These are phyloP conservation scores for Chaetogeoica ovagalla DNA, from an alignment of 2,888 invertebrate genomes.

Conservation along the genomic window DNA sequence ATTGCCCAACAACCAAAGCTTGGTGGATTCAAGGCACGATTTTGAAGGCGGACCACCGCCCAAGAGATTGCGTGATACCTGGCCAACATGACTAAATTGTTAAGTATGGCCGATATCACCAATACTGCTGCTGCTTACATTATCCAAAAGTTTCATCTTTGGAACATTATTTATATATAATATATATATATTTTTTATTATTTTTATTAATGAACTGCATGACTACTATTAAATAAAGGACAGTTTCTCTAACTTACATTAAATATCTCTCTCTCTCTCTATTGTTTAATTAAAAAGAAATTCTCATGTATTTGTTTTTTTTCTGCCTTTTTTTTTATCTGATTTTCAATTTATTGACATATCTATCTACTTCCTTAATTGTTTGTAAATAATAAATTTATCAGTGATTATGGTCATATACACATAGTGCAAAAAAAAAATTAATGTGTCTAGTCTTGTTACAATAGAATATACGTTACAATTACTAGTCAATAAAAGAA, in stretches of 20 bases:
- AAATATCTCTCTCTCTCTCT: slow-evolving; percentile 1
- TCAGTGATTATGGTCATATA: slow-evolving; percentile 22
- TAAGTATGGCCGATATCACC: slow-evolving; percentile 34
- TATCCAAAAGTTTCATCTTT: slow-evolving; percentile 2
- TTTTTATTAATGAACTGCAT: background rate
- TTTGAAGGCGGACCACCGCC: slow-evolving; percentile 70
- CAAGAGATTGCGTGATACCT: slow-evolving; percentile 86
- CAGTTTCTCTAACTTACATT: slow-evolving; percentile 31
- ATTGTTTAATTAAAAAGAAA: background rate
- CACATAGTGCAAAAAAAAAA: slow-evolving; percentile 22
- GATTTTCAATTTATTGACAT: slow-evolving; percentile 17
- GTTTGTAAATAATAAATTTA: slow-evolving; percentile 41
- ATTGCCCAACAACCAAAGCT: slow-evolving; percentile 26
- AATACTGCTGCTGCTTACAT: slow-evolving; percentile 4
- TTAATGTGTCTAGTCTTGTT: slow-evolving; percentile 46
- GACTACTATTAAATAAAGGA: slow-evolving; percentile 17
- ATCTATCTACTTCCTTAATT: slow-evolving; percentile 35
- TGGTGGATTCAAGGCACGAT: slow-evolving; percentile 64
- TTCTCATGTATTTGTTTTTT: background rate
- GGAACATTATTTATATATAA: slow-evolving; percentile 4
- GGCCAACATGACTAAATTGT: slow-evolving; percentile 76
- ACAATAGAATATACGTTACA: slow-evolving; percentile 33
- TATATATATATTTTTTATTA: background rate
- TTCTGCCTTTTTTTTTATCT: background rate
- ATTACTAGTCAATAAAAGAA: slow-evolving; percentile 48